Conservation (phyloP, 1,140 invertebrate genomes). For the Schlechtendalia chinensis region DNA sequence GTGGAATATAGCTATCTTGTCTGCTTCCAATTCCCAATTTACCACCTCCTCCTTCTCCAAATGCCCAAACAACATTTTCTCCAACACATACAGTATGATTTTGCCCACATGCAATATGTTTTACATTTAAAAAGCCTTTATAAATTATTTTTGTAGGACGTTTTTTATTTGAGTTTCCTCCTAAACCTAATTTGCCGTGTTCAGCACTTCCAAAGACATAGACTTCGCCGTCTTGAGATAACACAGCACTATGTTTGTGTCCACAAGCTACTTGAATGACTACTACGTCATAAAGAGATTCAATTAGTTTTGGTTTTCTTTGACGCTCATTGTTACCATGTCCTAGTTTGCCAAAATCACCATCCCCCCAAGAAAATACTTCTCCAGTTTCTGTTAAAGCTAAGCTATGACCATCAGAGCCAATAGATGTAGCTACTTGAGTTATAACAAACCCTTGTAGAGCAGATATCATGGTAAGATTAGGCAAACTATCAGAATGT, state of each 20-base stretch:
- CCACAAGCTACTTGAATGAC: slow-evolving; percentile 68
- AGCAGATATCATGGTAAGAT: slow-evolving; percentile 64
- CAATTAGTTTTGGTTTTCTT: slow-evolving; percentile 66
- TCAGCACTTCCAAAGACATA: slow-evolving; percentile 71
- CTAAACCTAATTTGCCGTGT: slow-evolving; percentile 66
- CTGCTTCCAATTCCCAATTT: slow-evolving; percentile 65
- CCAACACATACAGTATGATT: slow-evolving; percentile 68
- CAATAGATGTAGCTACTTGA: slow-evolving; percentile 64
- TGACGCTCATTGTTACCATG: slow-evolving; percentile 69
- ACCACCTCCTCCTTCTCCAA: slow-evolving; percentile 70
- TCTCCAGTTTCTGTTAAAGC: slow-evolving; percentile 65
- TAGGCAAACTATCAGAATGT: slow-evolving; percentile 64
- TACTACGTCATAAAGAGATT: slow-evolving; percentile 66
- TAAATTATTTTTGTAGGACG: slow-evolving; percentile 62
- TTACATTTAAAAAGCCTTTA: slow-evolving; percentile 57
- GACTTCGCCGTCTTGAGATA: slow-evolving; percentile 66
- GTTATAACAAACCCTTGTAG: slow-evolving; percentile 69
- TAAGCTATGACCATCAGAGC: slow-evolving; percentile 65
- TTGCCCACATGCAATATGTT: slow-evolving; percentile 63
- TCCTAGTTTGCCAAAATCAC: slow-evolving; percentile 67
- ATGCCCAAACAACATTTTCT: slow-evolving; percentile 63
- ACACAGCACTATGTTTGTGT: slow-evolving; percentile 69
- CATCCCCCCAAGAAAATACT: slow-evolving; percentile 65
- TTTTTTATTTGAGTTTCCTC: slow-evolving; percentile 65
- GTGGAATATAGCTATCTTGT: slow-evolving; percentile 60